Base-by-base conservation (phyloP, 2,888 invertebrate species). In the Tinea trinotella region DNA sequence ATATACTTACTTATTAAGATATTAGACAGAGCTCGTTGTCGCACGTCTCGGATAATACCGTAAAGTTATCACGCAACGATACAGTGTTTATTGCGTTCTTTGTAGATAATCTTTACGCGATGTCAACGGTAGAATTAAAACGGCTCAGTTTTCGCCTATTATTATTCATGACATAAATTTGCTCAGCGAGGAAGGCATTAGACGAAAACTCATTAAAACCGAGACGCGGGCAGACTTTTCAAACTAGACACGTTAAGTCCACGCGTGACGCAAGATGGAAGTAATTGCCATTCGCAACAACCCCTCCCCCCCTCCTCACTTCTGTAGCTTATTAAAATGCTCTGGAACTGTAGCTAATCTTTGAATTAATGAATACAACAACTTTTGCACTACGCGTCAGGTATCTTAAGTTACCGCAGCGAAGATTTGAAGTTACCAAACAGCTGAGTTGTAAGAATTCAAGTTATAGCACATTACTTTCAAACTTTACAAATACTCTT, bases 161-260 rank as follows among this genome's bases (percentile, higher is more conserved):
- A 55, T 54, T 54, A 82, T 84, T 83, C 83, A 84, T 82, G 82
- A 79, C 82, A 80, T 80, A 81, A 83, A 84, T 83, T 82, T 80
- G 75, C 74, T 72, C 69, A 63, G 73, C 74, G 71, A 73, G 75
- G 77, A 74, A 78, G 76, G 80, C 75, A 80, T 82, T 83, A 82
- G 77, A 74, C 74, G 81, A 79, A 83, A 84, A 84, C 83, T 84
- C 83, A 85, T 84, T 85, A 84, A 83, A 83, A 81, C 74, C 63
- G 71, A 74, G 78, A 82, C 82, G 82, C 79, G 80, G 71, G 67
- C 74, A 76, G 83, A 82, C 80, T 84, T 82, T 82, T 79, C 81
- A 83, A 83, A 83, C 76, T 78, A 80, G 81, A 83, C 78, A 73
- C 82, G 82, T 81, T 82, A 83, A 82, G 82, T 76, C 80, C 82